Evolutionary conservation across 1,140 invertebrate genomes (phyloP).

Genomic region (Ips nitidus): DNA sequence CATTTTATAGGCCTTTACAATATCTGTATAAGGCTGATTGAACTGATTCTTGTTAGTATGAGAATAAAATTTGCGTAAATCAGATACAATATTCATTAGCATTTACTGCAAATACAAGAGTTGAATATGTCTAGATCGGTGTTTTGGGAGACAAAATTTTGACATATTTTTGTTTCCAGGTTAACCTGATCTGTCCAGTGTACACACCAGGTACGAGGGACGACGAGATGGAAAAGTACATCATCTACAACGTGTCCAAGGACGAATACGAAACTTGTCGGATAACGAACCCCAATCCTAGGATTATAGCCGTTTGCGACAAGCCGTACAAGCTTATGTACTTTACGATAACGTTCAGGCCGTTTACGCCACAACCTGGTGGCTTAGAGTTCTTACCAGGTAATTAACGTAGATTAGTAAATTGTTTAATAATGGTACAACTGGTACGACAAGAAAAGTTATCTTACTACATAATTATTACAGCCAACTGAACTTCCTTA

Average conservation of each 20-base stretch:
- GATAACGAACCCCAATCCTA: slow-evolving; percentile 89
- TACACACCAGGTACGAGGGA: slow-evolving; percentile 84
- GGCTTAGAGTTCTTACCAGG: slow-evolving; percentile 87
- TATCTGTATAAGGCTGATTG: too few species aligned
- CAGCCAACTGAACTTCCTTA: too few species aligned
- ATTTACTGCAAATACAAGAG: too few species aligned
- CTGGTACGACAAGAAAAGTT: too few species aligned
- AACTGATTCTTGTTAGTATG: too few species aligned
- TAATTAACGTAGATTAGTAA: slow-evolving; percentile 7
- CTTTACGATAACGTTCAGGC: slow-evolving; percentile 95
- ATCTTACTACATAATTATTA: too few species aligned
- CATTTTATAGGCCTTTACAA: too few species aligned
- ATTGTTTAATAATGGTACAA: too few species aligned
- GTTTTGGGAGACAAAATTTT: too few species aligned
- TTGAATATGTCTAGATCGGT: too few species aligned
- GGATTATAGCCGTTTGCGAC: slow-evolving; percentile 93
- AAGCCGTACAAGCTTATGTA: slow-evolving; percentile 93
- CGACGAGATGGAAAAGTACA: slow-evolving; percentile 89
- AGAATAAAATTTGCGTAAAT: too few species aligned
- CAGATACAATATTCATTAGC: too few species aligned
- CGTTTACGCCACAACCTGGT: slow-evolving; percentile 92
- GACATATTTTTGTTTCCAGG: slow-evolving; percentile 54
- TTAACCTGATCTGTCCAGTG: slow-evolving; percentile 93
- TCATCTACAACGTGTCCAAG: slow-evolving; percentile 95
- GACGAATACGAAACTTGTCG: slow-evolving; percentile 94